phyloP scores from a whole-genome alignment of 2,888 invertebrate species.

The Microctonus aethiopoides region DNA sequence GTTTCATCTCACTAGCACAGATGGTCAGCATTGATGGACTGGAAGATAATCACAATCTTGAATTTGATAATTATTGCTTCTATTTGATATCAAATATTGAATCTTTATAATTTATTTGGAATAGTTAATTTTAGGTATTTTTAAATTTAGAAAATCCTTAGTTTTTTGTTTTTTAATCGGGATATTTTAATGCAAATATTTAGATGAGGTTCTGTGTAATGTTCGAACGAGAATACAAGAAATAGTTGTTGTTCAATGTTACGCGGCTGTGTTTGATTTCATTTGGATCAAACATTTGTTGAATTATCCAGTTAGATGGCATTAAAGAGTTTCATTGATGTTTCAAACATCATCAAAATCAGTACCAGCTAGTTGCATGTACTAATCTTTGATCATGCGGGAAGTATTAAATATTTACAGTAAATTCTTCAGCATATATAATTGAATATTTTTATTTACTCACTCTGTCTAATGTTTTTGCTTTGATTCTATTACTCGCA shows the following conservation, averaged over 20 bases:
- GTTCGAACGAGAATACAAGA: background rate
- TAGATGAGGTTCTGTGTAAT: no score
- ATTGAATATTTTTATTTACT: background rate
- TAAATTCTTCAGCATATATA: background rate
- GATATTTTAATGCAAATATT: no score
- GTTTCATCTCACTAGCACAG: background rate
- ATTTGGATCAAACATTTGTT: background rate
- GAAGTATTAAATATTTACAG: background rate
- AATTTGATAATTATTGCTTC: no score
- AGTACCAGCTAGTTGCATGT: background rate
- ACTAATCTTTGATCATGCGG: background rate
- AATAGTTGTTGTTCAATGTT: background rate
- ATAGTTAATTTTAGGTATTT: no score
- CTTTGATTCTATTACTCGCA: no score
- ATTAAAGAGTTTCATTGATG: background rate
- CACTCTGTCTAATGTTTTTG: no score
- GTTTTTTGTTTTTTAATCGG: no score
- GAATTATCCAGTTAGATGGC: background rate
- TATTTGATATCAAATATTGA: no score
- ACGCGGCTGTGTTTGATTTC: background rate
- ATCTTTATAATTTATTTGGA: no score
- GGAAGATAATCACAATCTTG: no score
- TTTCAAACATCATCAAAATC: background rate
- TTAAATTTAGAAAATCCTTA: no score
- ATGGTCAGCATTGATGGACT: background rate